phyloP scores from a whole-genome alignment of 1,140 invertebrate genomes.

The Euborellia annulipes region DNA sequence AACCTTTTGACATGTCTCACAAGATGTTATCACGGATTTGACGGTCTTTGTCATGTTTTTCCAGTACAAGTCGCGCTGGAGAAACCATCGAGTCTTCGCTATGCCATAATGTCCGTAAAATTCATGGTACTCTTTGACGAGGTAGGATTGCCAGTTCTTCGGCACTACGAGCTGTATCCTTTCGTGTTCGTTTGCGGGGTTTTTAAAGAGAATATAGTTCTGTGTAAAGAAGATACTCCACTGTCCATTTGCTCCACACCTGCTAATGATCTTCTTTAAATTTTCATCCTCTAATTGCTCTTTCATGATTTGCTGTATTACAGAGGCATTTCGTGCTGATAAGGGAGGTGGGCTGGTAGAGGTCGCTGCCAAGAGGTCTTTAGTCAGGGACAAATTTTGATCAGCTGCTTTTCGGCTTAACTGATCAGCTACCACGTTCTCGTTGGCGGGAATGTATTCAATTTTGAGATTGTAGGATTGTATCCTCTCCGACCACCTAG shows the following conservation, averaged over 20 bases:
- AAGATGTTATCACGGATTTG: neutral
- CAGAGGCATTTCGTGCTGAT: neutral
- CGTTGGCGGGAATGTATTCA: slow-evolving; percentile 20
- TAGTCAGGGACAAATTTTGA: neutral
- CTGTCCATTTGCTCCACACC: neutral
- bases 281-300: too few species aligned
- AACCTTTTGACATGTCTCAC: neutral
- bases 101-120: neutral
- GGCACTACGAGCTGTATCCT: neutral
- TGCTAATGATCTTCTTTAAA: neutral
- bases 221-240: neutral
- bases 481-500: slow-evolving; percentile 21
- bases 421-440: slow-evolving; percentile 23
- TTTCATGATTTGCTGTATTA: neutral
- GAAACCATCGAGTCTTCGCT: neutral
- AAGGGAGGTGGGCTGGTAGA: neutral
- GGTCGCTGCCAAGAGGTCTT: neutral
- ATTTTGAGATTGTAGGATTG: slow-evolving; percentile 25
- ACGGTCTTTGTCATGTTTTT: neutral
- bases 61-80: neutral
- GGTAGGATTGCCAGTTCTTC: neutral
- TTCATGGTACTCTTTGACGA: neutral
- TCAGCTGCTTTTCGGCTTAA: slow-evolving; percentile 6
- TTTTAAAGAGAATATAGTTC: neutral
- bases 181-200: neutral